These are phyloP conservation scores for Prionailurus viverrinus DNA, from an alignment of 2,113 vertebrate genomes.

Conservation along the genomic window DNA sequence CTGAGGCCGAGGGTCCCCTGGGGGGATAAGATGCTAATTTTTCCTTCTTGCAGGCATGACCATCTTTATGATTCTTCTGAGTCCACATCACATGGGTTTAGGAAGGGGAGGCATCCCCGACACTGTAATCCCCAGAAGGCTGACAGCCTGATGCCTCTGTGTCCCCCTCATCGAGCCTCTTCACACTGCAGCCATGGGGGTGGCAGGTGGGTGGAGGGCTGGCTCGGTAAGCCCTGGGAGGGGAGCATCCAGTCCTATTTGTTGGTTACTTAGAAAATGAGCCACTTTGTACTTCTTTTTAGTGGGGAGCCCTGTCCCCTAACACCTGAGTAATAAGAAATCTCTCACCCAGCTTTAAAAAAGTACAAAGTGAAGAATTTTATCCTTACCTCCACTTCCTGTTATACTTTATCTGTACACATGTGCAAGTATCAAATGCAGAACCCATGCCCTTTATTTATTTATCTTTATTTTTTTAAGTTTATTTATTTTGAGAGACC, in stretches of 20 bases:
- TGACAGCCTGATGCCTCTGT: background rate
- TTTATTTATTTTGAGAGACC: too few relatives aligned
- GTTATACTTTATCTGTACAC: accelerated
- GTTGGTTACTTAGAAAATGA: background rate
- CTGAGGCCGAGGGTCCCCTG: background rate
- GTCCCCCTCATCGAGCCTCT: background rate
- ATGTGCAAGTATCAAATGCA: background rate
- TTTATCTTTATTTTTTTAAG: too few relatives aligned
- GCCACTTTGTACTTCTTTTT: background rate
- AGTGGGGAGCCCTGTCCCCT: background rate
- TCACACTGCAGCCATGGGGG: background rate
- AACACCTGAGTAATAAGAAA: background rate
- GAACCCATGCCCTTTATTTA: background rate
- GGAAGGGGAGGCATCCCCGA: background rate
- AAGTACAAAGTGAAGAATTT: background rate
- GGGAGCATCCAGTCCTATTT: background rate
- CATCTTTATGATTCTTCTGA: background rate
- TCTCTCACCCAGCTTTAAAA: background rate
- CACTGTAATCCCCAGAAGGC: background rate
- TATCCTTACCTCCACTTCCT: too few relatives aligned
- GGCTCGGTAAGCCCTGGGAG: background rate
- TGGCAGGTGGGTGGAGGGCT: background rate
- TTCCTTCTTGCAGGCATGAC: background rate
- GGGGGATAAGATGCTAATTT: background rate
- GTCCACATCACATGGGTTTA: background rate